Base-by-base conservation (phyloP, 2,888 invertebrate genomes). In the Anarsia innoxiella region DNA sequence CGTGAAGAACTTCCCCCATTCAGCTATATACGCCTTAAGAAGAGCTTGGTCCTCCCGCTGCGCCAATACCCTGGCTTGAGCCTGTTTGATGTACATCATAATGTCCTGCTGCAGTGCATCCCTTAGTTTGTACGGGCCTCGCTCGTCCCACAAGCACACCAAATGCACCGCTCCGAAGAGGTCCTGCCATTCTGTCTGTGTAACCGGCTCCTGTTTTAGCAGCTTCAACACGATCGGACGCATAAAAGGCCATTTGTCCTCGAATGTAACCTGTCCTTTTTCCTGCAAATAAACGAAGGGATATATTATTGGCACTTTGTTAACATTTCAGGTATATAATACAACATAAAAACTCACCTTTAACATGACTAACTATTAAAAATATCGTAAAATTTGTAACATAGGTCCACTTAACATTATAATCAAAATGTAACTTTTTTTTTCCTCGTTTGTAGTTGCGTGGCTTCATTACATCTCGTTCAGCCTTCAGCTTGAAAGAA, bases 1-100 rank as follows among this genome's bases (percentile, higher is more conserved):
- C 2, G 96, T 95, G 69, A 97, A 98, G 85, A 98, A 99, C 68
- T 96, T 97, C 33, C 96, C 90, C 99, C 99, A 99, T 79, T 99
- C 99, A 3, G 93, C 90, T 54, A 99, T 99, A 71, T 99, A 99
- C 1, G 97, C 95, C 74, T 96, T 96, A 4, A 99, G 86, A 23
- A 99, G 87, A 1, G 97, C 96, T 67, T 97, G 96, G 58, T 99
- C 98, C 64, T 98, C 97, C 45, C 94, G 89, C 64, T 97, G 95
- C 0, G 94, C 91, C 47, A 96, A 84, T 1, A 99, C 97, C 56
- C 95, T 88, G 58, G 89, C 89, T 72, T 97, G 96, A 16, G 97
- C 97, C 69, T 96, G 93, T 65, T 93, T 93, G 51, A 98, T 97
- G 71, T 97, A 98, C 66, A 95, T 93, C 63, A 95, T 91, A 46